Percentiles rank a stretch among this genome's conserved stretches.
phyloP scores from a whole-genome alignment of 64 coral and sea anemone species.

The Dendrophyllia cribrosa region DNA sequence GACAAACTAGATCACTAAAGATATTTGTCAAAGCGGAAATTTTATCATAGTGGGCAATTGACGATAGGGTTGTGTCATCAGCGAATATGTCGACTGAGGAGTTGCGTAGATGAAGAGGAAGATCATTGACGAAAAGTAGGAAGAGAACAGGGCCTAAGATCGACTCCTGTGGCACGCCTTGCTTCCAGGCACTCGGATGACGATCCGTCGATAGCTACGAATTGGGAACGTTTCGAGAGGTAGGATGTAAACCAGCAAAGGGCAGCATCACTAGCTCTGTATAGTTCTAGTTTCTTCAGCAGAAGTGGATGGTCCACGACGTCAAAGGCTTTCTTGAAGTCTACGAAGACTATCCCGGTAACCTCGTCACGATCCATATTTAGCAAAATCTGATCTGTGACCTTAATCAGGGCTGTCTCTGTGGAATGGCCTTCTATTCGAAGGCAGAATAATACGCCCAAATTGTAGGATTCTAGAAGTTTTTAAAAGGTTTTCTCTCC shows the following conservation, averaged over 20 bases:
- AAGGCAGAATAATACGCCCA: no score
- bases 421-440: slow-evolving; percentile 32
- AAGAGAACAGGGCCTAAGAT: not conserved
- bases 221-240: slow-evolving; percentile 17
- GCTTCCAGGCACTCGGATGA: not conserved
- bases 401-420: slow-evolving; percentile 31
- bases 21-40: not conserved
- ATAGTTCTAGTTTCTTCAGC: slow-evolving; percentile 21
- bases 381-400: slow-evolving; percentile 21
- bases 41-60: not conserved
- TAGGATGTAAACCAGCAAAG: slow-evolving; percentile 52
- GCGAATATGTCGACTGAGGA: not conserved
- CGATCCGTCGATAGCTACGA: slow-evolving; percentile 11
- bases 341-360: not conserved
- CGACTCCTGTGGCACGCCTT: slow-evolving; percentile 53
- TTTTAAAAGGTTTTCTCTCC: no score
- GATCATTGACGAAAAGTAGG: slow-evolving; percentile 59
- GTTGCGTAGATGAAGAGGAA: not conserved
- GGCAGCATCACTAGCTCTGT: not conserved
- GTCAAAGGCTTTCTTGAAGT: slow-evolving; percentile 33
- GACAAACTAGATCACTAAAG: not conserved
- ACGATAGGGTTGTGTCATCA: slow-evolving; percentile 22
- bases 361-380: slow-evolving; percentile 51
- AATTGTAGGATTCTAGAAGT: no score
- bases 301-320: slow-evolving; percentile 28